Evolutionary conservation across 2,888 invertebrate genomes (phyloP).

Genomic region (Aleiodes leptofemur): DNA sequence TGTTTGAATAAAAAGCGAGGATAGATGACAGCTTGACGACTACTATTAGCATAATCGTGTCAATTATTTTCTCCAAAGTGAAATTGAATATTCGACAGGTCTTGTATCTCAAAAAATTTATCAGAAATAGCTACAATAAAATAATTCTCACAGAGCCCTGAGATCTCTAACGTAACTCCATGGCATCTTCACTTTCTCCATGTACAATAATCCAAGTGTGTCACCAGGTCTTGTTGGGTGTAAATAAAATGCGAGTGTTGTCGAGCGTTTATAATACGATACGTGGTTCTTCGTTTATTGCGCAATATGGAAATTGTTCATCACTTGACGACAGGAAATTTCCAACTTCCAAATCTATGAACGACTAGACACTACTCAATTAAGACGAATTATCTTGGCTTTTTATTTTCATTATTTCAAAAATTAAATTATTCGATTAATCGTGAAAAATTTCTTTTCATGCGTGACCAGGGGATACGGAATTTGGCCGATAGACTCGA

Average conservation of each 20-base stretch:
- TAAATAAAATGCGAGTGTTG: conserved; percentile 64
- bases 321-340: conserved; percentile 22
- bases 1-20: background rate
- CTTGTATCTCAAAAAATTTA: too few relatives aligned
- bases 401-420: background rate
- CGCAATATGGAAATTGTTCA: conserved; percentile 25
- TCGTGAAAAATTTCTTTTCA: conserved; percentile 49
- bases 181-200: conserved; percentile 67
- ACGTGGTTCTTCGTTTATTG: conserved; percentile 21
- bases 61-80: too few relatives aligned
- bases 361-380: too few relatives aligned
- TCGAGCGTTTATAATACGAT: conserved; percentile 41
- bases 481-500: conserved; percentile 31
- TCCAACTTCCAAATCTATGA: background rate
- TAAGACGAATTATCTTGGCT: background rate
- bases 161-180: conserved; percentile 11
- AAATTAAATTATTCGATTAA: conserved; percentile 14
- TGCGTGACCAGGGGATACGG: conserved; percentile 51
- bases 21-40: too few relatives aligned
- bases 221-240: conserved; percentile 64
- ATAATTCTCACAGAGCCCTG: too few relatives aligned
- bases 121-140: too few relatives aligned
- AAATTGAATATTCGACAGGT: too few relatives aligned
- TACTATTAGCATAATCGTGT: too few relatives aligned
- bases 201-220: conserved; percentile 61